Conservation (phyloP, 2,797 vertebrate genomes). For the Gallinago stenura region DNA sequence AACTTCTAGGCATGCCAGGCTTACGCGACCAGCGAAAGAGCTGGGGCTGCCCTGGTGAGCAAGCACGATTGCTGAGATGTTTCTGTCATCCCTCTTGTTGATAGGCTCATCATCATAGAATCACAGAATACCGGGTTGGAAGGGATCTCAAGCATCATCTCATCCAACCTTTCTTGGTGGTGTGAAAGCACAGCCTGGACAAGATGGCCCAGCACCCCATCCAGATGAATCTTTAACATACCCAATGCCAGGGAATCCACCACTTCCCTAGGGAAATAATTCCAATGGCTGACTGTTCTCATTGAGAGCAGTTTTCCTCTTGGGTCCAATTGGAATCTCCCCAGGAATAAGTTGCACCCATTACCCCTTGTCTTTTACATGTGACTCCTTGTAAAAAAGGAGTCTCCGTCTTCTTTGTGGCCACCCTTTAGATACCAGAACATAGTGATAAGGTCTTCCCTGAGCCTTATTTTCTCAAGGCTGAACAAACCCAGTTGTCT, state of each 20-base stretch:
- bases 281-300: not conserved
- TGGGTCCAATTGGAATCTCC: not conserved
- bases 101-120: not conserved
- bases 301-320: not conserved
- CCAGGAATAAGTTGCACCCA: not conserved
- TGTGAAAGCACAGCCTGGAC: too few relatives aligned
- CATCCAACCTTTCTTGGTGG: not conserved
- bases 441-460: not conserved
- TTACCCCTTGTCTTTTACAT: not conserved
- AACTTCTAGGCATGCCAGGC: not conserved
- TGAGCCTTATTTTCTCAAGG: not conserved
- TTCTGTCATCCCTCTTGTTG: not conserved
- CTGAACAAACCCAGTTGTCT: not conserved
- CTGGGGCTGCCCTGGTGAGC: accelerated
- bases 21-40: accelerated
- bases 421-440: not conserved
- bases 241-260: not conserved
- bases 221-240: not conserved
- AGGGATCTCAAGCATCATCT: not conserved
- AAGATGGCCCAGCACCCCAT: not conserved
- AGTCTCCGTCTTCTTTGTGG: not conserved
- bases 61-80: not conserved
- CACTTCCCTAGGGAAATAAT: not conserved
- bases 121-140: not conserved
- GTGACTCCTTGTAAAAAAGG: not conserved